These are phyloP conservation scores for Thunnus albacares DNA, from an alignment of 2,797 vertebrate genomes.

Conservation along the genomic window DNA sequence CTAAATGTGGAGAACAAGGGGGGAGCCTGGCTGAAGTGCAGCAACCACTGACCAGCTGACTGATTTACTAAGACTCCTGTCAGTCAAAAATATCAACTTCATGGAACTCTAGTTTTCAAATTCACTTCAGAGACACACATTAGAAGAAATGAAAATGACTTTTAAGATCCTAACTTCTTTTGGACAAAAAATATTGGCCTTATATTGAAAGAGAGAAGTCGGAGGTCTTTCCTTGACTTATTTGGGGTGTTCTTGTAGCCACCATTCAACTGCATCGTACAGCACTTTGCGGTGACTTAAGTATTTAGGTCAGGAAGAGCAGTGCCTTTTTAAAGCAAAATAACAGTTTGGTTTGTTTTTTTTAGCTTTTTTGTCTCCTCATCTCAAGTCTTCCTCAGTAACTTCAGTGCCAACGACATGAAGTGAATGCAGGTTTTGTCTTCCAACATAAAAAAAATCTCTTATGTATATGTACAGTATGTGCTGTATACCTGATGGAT, in stretches of 20 bases:
- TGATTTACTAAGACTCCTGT: background rate
- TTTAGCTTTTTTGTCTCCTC: background rate
- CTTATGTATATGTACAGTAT: background rate
- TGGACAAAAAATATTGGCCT: background rate
- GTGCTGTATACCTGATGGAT: background rate
- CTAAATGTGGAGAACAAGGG: conserved; percentile 19
- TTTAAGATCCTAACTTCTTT: background rate
- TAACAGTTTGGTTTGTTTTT: background rate
- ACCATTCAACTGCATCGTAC: background rate
- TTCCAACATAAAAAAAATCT: background rate
- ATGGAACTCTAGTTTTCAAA: background rate
- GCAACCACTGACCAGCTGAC: conserved; percentile 4
- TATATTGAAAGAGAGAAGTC: background rate
- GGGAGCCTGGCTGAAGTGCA: background rate
- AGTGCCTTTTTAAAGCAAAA: background rate
- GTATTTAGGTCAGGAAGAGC: background rate
- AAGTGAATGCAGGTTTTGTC: background rate
- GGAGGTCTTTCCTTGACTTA: background rate
- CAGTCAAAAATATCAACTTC: background rate
- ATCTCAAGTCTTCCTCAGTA: background rate
- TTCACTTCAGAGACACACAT: conserved; percentile 8
- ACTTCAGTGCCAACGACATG: background rate
- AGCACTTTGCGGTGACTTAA: background rate
- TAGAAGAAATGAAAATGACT: background rate
- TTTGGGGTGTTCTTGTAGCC: background rate